These are phyloP conservation scores for Perodicticus potto DNA, from an alignment of 2,797 vertebrate species.

Conservation along the genomic window DNA sequence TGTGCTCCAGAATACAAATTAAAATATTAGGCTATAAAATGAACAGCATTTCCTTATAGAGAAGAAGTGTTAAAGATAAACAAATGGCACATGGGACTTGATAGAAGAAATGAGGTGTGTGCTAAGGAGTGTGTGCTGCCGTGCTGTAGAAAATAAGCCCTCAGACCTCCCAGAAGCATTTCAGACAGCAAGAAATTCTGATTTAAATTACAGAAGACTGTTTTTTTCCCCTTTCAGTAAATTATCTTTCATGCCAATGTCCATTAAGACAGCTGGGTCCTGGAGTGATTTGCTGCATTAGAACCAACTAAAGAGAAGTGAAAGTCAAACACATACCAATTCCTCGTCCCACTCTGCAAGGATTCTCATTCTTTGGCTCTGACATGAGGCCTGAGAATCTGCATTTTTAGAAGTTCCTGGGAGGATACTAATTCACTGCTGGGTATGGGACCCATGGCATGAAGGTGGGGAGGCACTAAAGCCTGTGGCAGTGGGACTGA, in stretches of 20 bases:
- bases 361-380: not conserved
- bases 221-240: slow-evolving; percentile 56
- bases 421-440: not conserved
- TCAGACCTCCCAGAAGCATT: not conserved
- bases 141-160: not conserved
- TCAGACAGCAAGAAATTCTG: not conserved
- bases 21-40: slow-evolving; percentile 66
- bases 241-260: not conserved
- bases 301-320: slow-evolving; percentile 4
- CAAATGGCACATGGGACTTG: not conserved
- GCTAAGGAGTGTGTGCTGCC: not conserved
- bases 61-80: slow-evolving; percentile 64
- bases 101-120: not conserved
- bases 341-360: not conserved
- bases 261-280: not conserved
- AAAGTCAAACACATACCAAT: not conserved
- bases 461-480: not conserved
- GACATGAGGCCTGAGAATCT: not conserved
- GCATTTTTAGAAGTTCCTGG: not conserved
- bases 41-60: slow-evolving; percentile 43
- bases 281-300: not conserved
- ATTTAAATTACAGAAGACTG: slow-evolving; percentile 60
- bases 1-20: slow-evolving; percentile 20
- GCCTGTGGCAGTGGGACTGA: not conserved
- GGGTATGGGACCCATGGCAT: not conserved